These are phyloP conservation scores for Allygus modestus DNA, from an alignment of 2,888 invertebrate species.

Conservation along the genomic window DNA sequence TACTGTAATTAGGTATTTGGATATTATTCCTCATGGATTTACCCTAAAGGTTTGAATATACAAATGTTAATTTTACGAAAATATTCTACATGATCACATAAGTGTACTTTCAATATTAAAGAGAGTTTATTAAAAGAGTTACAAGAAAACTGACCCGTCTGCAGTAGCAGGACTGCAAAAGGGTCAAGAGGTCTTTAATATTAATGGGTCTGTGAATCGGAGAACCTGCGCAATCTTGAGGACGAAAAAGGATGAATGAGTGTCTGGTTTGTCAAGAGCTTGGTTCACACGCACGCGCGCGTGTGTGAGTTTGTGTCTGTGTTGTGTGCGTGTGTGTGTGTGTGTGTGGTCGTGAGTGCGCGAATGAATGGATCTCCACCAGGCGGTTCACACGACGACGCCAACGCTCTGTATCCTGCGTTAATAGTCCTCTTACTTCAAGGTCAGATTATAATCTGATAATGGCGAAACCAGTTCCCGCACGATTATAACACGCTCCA, in stretches of 20 bases:
- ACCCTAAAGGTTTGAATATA: no score
- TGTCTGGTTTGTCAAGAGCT: neutral
- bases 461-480: conserved; percentile 2
- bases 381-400: neutral
- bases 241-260: neutral
- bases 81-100: no score
- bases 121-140: no score
- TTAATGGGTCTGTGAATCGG: neutral
- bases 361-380: neutral
- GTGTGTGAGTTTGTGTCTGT: neutral
- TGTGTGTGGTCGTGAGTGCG: neutral
- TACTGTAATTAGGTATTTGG: no score
- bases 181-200: conserved; percentile 13
- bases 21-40: no score
- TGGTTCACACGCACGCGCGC: no score
- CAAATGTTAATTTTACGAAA: no score
- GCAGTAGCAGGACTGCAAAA: neutral
- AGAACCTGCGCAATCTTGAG: neutral
- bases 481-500: neutral
- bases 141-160: neutral
- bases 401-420: no score
- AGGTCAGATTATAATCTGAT: neutral
- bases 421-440: neutral
- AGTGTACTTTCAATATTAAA: no score
- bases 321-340: neutral